These are phyloP conservation scores for Drosophila demipolita DNA, from an alignment of 2,888 invertebrate species.

Conservation along the genomic window DNA sequence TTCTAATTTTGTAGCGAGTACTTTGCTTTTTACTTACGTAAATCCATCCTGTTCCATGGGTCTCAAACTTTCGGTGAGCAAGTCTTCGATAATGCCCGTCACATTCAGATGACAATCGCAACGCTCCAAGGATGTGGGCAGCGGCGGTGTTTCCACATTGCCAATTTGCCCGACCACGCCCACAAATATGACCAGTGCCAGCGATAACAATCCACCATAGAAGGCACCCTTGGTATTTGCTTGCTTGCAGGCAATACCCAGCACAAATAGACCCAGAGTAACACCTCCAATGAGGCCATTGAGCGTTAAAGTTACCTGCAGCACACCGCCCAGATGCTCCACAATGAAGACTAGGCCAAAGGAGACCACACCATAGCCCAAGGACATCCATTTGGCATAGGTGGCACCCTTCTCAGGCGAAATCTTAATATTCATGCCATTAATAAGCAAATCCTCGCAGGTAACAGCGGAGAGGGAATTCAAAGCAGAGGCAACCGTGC, in stretches of 20 bases:
- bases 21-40: slow-evolving; percentile 47
- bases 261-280: slow-evolving; percentile 93
- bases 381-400: slow-evolving; percentile 89
- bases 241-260: slow-evolving; percentile 96
- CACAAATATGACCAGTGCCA: slow-evolving; percentile 83
- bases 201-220: slow-evolving; percentile 83
- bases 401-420: slow-evolving; percentile 91
- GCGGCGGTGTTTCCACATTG: slow-evolving; percentile 67
- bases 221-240: slow-evolving; percentile 89
- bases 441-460: slow-evolving; percentile 93
- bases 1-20: slow-evolving; percentile 7
- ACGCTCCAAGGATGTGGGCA: slow-evolving; percentile 76
- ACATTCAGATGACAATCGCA: slow-evolving; percentile 83
- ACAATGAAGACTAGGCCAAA: slow-evolving; percentile 94
- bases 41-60: slow-evolving; percentile 52
- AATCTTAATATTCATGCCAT: slow-evolving; percentile 89
- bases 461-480: slow-evolving; percentile 97
- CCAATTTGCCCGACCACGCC: slow-evolving; percentile 83
- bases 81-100: slow-evolving; percentile 50
- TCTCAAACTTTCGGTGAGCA: slow-evolving; percentile 43
- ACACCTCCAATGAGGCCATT: slow-evolving; percentile 96
- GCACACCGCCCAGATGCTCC: slow-evolving; percentile 93
- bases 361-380: slow-evolving; percentile 90
- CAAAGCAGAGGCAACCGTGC: slow-evolving; percentile 97
- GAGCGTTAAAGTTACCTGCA: slow-evolving; percentile 94